Base-by-base conservation (phyloP, 2,888 invertebrate genomes). In the Petrophora chlorosata region DNA sequence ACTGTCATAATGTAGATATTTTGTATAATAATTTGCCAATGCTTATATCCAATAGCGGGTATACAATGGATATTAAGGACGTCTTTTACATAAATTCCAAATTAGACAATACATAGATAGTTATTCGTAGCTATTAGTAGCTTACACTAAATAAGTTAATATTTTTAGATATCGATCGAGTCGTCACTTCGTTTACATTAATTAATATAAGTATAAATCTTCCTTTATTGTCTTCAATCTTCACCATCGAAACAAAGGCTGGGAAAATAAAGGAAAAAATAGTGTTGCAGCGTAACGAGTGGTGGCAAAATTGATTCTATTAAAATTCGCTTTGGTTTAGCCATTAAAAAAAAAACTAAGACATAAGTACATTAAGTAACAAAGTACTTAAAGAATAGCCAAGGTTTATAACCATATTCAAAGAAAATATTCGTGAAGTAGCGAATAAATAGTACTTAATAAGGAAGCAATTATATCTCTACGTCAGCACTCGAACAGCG, bases 191-290 rank as follows among this genome's bases (percentile, higher is more conserved):
- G 82, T 85, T 50, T 78, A 82, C 76, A 82, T 78, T 85, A 73
- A 80, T 81, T 82, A 81, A 82, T 85, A 78, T 86, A 88, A 76
- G 84, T 89, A 88, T 84, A 85, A 85, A 82, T 88, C 81, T 89
- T 85, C 85, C 83, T 85, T 85, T 90, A 90, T 90, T 90, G 89
- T 90, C 89, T 88, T 89, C 79, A 82, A 84, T 81, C 79, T 85
- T 81, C 79, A 85, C 75, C 75, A 79, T 81, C 76, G 65, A 79
- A 81, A 85, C 29, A 79, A 76, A 85, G 85, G 80, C 78, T 74
- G 78, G 82, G 77, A 53, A 63, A 56, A 49, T 39, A 57, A 52
- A 52, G 49, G 53, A 53, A 34, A 52, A 52, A 48, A 62, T 54
- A 47, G 63, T 64, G 63, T 62, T 57, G 55, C 61, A 63, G 64